Evolutionary conservation across 1,140 invertebrate species (phyloP).

Genomic region (Luehdorfia chinensis): DNA sequence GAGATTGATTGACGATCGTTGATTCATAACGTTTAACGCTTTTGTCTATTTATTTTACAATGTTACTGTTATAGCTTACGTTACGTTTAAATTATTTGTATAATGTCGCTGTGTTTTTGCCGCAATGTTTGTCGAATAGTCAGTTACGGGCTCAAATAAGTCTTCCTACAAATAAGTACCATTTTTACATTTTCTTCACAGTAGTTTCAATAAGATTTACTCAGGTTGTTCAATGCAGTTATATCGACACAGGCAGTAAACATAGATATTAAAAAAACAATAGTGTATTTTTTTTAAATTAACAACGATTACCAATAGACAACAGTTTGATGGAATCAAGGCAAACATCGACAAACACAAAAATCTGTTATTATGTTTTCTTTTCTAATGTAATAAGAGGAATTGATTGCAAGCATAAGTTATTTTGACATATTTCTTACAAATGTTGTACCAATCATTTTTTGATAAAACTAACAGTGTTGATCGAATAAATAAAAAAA

Average conservation of each 20-base stretch:
- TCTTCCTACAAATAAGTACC: slow-evolving; percentile 1
- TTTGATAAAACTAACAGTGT: no score
- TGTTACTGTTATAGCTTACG: slow-evolving; percentile 7
- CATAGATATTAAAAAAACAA: neutral
- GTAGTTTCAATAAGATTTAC: no score
- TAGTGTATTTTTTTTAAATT: neutral
- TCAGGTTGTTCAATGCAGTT: no score
- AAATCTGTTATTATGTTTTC: no score
- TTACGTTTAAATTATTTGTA: neutral
- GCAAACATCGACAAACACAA: no score
- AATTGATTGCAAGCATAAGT: no score
- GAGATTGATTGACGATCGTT: slow-evolving; percentile 18
- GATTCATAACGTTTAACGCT: neutral
- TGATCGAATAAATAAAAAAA: no score
- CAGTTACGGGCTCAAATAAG: slow-evolving; percentile 11
- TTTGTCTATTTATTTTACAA: slow-evolving; percentile 4
- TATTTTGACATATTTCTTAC: no score
- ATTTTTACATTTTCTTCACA: no score
- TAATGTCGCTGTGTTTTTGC: neutral
- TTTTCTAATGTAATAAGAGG: no score
- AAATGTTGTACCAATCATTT: no score
- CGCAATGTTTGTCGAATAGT: slow-evolving; percentile 9
- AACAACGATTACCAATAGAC: neutral
- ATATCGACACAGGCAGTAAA: slow-evolving; percentile 3
- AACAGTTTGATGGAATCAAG: no score